These are phyloP conservation scores for Hypanus sabinus DNA, from an alignment of 2,113 vertebrate species.

Conservation along the genomic window DNA sequence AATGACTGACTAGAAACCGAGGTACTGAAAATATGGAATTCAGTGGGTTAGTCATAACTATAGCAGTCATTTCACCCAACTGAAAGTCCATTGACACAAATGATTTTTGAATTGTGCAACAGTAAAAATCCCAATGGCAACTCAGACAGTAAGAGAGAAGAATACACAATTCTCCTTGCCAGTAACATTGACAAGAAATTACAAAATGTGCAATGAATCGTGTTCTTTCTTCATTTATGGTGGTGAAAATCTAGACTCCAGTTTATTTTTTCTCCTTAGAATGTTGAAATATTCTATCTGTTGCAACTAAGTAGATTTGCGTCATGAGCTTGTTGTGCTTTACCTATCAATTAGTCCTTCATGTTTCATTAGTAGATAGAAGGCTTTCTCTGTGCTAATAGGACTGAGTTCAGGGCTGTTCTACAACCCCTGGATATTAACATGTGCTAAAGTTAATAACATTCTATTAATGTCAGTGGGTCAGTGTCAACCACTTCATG, in stretches of 20 bases:
- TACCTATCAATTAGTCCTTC: background rate
- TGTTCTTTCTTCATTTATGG: too few relatives aligned
- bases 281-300: background rate
- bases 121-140: too few relatives aligned
- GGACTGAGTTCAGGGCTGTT: background rate
- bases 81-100: too few relatives aligned
- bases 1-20: background rate
- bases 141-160: too few relatives aligned
- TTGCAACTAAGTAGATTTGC: background rate
- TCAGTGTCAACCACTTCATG: background rate
- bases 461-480: background rate
- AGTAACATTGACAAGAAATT: too few relatives aligned
- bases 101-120: too few relatives aligned
- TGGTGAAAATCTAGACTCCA: background rate
- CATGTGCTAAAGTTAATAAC: background rate
- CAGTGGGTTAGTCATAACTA: too few relatives aligned
- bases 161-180: too few relatives aligned
- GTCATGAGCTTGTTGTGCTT: background rate
- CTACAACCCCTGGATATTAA: background rate
- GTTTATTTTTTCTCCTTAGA: background rate
- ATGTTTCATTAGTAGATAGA: background rate
- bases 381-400: background rate
- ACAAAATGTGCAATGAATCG: too few relatives aligned
- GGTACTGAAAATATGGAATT: background rate
- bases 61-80: too few relatives aligned